Base-by-base conservation (phyloP, 2,888 invertebrate genomes). In the Cosmopolites sordidus region DNA sequence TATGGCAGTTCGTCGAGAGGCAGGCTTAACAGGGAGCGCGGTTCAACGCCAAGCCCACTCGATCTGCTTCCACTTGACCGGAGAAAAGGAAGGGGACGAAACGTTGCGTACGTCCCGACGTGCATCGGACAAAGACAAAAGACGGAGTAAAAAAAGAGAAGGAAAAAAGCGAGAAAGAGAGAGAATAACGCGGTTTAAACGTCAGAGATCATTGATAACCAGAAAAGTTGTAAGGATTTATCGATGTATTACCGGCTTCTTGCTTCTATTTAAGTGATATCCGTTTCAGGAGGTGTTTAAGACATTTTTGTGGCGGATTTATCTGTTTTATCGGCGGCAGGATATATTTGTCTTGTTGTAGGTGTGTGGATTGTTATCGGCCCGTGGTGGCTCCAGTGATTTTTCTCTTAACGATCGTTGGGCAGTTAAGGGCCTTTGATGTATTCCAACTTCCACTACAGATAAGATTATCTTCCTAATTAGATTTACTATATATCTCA, bases 1-100 rank as follows among this genome's bases (percentile, higher is more conserved):
- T 71, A 70, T 69, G 68, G 66, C 69, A 69, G 67, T 68, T 66
- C 69, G 66, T 62, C 66, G 70, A 72, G 70, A 71, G 73, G 73
- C 68, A 73, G 73, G 71, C 73, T 72, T 73, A 45, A n/a, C n/a
- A n/a, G n/a, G n/a, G n/a, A n/a, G n/a, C n/a, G n/a, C n/a, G n/a
- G 39, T 18, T 18, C 46, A 43, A 49, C 29, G 56, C 56, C 56
- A 56, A 49, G 47, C 56, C 56, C 56, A 56, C 56, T 49, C 22
- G 22, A 22, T 22, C 22, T 8, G 22, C 22, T 22, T 22, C 22
- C 22, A 22, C 22, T 22, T 22, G 22, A 22, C 22, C 22, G 22
- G 4, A 8, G 8, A 8, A 5, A 22, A 3, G 22, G 22, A 8
- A 8, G 22, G 22, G 22, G 22, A n/a, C n/a, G n/a, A 22, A 22